These are phyloP conservation scores for Benitochromis conjunctus DNA, from an alignment of 2,113 vertebrate species.

Conservation along the genomic window DNA sequence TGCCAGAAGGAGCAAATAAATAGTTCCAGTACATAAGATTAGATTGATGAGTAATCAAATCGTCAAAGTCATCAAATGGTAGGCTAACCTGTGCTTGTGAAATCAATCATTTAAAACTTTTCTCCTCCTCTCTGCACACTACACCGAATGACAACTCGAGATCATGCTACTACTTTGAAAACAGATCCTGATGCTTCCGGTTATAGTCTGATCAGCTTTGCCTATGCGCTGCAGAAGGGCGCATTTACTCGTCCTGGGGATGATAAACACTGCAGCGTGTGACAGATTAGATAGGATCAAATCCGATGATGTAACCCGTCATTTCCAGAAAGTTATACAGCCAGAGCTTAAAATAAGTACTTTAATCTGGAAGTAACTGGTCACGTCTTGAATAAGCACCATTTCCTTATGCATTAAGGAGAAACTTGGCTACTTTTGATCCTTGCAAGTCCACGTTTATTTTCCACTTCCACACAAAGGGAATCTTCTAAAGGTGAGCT, in stretches of 20 bases:
- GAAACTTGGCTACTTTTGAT: background rate
- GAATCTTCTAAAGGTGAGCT: background rate
- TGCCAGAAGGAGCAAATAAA: background rate
- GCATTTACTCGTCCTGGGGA: background rate
- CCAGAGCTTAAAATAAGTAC: background rate
- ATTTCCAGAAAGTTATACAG: constrained; percentile 15
- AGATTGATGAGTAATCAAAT: background rate
- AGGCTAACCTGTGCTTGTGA: background rate
- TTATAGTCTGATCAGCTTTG: background rate
- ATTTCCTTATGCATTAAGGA: background rate
- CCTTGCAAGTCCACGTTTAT: background rate
- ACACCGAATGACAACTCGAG: background rate
- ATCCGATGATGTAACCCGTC: constrained; percentile 29
- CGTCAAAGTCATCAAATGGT: background rate
- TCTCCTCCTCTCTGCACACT: background rate
- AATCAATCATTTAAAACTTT: rapidly evolving
- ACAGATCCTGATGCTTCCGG: background rate
- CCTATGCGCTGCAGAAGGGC: background rate
- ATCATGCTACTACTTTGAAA: background rate
- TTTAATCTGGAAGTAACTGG: background rate
- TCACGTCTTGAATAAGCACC: background rate
- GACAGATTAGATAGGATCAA: constrained; percentile 3
- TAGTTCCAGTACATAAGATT: background rate
- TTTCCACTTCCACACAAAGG: background rate
- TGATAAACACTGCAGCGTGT: constrained; percentile 16